Evolutionary conservation across 2,888 invertebrate species (phyloP).

Genomic region (Drosophila kanekoi): DNA sequence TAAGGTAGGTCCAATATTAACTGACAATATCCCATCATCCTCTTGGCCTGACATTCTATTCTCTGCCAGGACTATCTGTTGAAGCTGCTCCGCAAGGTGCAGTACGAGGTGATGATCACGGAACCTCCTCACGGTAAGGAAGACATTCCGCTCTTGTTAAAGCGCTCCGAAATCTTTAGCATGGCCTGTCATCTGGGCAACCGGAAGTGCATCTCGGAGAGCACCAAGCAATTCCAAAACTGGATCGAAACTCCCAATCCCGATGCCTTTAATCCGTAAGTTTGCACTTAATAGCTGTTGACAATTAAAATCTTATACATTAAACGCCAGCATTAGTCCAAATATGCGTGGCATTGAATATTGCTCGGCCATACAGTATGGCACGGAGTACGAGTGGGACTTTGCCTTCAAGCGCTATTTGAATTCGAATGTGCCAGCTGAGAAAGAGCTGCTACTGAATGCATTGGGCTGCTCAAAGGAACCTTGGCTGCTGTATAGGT

Average conservation of each 20-base stretch:
- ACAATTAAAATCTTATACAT: background rate
- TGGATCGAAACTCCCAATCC: slow-evolving; percentile 91
- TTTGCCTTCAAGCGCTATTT: slow-evolving; percentile 93
- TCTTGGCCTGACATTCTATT: background rate
- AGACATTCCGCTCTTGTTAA: slow-evolving; percentile 89
- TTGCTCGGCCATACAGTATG: slow-evolving; percentile 93
- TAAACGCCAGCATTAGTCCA: slow-evolving; percentile 89
- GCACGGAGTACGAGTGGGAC: slow-evolving; percentile 94
- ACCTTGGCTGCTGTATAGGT: slow-evolving; percentile 90
- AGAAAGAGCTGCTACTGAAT: slow-evolving; percentile 91
- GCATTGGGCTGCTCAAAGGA: slow-evolving; percentile 93
- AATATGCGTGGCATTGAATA: slow-evolving; percentile 94
- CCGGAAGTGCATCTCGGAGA: slow-evolving; percentile 90
- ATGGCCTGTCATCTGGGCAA: slow-evolving; percentile 92
- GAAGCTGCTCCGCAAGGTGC: slow-evolving; percentile 88
- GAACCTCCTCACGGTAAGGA: slow-evolving; percentile 86
- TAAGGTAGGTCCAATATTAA: slow-evolving; percentile 85
- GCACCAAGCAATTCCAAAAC: slow-evolving; percentile 89
- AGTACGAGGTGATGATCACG: slow-evolving; percentile 89
- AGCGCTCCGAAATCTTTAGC: slow-evolving; percentile 89
- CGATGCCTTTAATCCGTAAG: slow-evolving; percentile 91
- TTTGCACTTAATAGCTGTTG: background rate
- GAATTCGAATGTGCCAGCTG: slow-evolving; percentile 91
- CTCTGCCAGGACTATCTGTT: slow-evolving; percentile 88
- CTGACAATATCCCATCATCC: too few relatives aligned